Evolutionary conservation across 2,113 vertebrate genomes (phyloP), one percentile per base, ranked within the genome.

Genomic region (Paedocypris sp.): DNA sequence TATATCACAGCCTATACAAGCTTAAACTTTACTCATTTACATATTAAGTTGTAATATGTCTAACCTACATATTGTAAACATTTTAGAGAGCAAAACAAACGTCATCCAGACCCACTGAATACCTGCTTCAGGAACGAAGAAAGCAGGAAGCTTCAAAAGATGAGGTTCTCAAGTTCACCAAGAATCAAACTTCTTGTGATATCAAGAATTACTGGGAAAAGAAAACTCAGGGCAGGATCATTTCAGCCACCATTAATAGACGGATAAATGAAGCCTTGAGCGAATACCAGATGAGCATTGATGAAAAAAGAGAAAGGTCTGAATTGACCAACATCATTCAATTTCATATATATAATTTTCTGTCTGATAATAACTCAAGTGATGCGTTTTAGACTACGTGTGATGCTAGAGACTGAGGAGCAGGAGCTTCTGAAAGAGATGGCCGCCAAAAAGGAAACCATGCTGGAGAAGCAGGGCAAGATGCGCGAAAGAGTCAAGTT

Each of bases 351-450:
- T n/a, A 45, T 32, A 11, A 58, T 28, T 42, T 25, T 43, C 16
- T 33, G 35, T 52, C 2, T 26, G 5, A n/a, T n/a, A n/a, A n/a
- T n/a, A n/a, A n/a, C n/a, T n/a, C n/a, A n/a, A n/a, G n/a, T n/a
- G n/a, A n/a, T n/a, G 5, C 11, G 20, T 36, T 12, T 62, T 50
- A 97, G 94, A 67, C 83, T 98, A 26, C 79, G 77, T 5, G 70
- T 70, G 6, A 73, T 97, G 60, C 60, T 98, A 76, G 80, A 89
- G 66, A 69, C 43, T 5, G 94, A 98, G 73, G 87, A 94, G 66
- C 75, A 50, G 12, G 78, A 73, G 1, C 77, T 88, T 48, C 67
- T 89, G 0, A 61, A 61, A 47, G 89, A 94, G 75, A 67, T 90
- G 73, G 76, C 85, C 8, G 54, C 59, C 2, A 80, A 77, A 64